These are phyloP conservation scores for Saguinus midas DNA, from an alignment of 2,113 vertebrate genomes.

Conservation along the genomic window DNA sequence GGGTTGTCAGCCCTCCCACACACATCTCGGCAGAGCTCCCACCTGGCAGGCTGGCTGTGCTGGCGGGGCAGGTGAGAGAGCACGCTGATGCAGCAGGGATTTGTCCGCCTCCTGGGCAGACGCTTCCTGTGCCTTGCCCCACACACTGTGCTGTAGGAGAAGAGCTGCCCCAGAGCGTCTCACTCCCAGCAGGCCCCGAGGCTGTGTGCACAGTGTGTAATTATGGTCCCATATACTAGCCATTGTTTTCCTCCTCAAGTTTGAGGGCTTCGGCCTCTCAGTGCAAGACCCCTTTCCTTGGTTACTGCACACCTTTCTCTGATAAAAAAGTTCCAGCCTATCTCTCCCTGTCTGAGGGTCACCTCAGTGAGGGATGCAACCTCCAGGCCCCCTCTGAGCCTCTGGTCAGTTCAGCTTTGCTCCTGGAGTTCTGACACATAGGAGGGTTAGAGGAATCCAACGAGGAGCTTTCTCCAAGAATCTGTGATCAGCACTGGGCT, in stretches of 20 bases:
- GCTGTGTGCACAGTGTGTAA: accelerated
- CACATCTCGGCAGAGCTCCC: neutral
- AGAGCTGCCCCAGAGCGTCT: neutral
- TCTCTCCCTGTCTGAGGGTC: neutral
- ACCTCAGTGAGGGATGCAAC: neutral
- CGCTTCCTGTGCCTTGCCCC: neutral
- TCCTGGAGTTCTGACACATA: neutral
- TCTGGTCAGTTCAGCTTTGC: neutral
- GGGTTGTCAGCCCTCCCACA: accelerated
- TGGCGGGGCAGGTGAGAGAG: neutral
- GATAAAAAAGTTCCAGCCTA: neutral
- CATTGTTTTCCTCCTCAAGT: accelerated
- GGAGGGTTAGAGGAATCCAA: neutral
- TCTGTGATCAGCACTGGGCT: neutral
- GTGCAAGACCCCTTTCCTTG: neutral
- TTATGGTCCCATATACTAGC: accelerated
- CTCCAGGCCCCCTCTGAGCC: neutral
- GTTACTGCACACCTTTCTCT: neutral
- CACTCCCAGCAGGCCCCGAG: accelerated
- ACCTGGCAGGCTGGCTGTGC: neutral
- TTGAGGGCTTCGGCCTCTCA: neutral
- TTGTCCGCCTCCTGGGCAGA: neutral
- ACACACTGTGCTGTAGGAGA: accelerated
- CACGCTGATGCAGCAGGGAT: neutral
- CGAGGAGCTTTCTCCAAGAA: neutral